Evolutionary conservation across 2,888 invertebrate genomes (phyloP).

Genomic region (Hypomecis punctinalis): DNA sequence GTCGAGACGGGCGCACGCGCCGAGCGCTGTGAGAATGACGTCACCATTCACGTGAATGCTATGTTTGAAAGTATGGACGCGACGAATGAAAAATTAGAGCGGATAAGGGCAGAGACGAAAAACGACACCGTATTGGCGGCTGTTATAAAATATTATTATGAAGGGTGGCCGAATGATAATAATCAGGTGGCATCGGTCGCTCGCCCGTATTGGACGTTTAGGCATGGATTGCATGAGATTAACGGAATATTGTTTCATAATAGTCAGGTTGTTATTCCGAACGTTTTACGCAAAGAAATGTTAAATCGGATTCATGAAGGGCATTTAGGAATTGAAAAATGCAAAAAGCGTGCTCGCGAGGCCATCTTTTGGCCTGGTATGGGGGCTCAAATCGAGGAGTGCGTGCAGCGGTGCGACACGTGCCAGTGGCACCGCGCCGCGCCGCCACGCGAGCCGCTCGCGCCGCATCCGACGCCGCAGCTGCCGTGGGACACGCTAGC

Average conservation of each 20-base stretch:
- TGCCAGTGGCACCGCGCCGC: slow-evolving; percentile 37
- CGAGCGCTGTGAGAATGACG: not conserved
- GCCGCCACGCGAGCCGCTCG: slow-evolving; percentile 33
- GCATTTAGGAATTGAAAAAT: slow-evolving; percentile 18
- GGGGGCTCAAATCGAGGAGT: slow-evolving; percentile 31
- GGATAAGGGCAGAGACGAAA: not conserved
- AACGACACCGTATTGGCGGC: not conserved
- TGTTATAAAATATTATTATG: not conserved
- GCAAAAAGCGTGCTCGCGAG: slow-evolving; percentile 12
- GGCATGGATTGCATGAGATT: slow-evolving; percentile 13
- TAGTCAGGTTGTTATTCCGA: slow-evolving; percentile 12
- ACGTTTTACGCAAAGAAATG: slow-evolving; percentile 14
- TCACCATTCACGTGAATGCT: slow-evolving; percentile 1
- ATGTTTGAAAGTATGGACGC: not conserved
- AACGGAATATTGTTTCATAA: slow-evolving; percentile 18
- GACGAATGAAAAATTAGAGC: slow-evolving; percentile 1
- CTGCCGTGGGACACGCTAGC: slow-evolving; percentile 19
- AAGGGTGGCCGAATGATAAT: slow-evolving; percentile 1
- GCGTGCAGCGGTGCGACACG: slow-evolving; percentile 30
- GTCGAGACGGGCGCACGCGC: slow-evolving; percentile 1
- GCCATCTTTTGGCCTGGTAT: slow-evolving; percentile 16
- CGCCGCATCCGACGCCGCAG: slow-evolving; percentile 29
- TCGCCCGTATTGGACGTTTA: slow-evolving; percentile 18
- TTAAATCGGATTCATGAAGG: slow-evolving; percentile 22
- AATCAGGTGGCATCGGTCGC: slow-evolving; percentile 1